Evolutionary conservation across 2,888 invertebrate genomes (phyloP).

Genomic region (Odontomyia ornata): DNA sequence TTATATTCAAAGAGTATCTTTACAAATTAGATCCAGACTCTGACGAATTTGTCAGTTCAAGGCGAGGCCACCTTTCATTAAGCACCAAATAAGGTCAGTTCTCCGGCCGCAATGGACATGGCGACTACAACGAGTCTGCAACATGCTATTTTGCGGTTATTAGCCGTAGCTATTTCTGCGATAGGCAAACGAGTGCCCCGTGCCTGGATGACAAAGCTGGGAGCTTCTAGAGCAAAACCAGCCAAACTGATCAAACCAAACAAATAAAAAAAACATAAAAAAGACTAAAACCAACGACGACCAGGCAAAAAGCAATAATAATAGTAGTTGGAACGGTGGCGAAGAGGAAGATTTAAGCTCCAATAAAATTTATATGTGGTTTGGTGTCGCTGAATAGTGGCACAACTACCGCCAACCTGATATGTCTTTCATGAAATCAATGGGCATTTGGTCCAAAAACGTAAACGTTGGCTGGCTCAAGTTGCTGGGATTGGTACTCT

Average conservation of each 20-base stretch:
- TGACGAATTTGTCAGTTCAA: constrained; percentile 26
- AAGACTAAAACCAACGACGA: background rate
- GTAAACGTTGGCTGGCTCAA: too few relatives aligned
- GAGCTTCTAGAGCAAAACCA: background rate
- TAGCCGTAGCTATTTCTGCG: constrained; percentile 6
- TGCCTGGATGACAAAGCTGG: background rate
- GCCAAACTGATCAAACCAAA: background rate
- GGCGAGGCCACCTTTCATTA: constrained; percentile 35
- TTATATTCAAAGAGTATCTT: too few relatives aligned
- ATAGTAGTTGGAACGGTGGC: background rate
- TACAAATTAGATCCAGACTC: constrained; percentile 4
- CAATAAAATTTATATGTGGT: constrained; percentile 12
- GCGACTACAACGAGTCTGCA: constrained; percentile 20
- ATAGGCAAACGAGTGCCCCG: background rate
- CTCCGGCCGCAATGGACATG: constrained; percentile 28
- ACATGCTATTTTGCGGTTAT: constrained; percentile 30
- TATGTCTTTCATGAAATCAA: background rate
- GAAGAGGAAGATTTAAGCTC: background rate
- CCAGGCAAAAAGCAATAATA: background rate
- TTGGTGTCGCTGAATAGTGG: background rate
- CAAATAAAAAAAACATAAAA: too few relatives aligned
- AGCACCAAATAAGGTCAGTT: constrained; percentile 38
- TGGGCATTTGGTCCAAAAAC: constrained; percentile 3
- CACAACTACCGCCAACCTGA: background rate
- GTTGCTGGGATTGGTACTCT: too few relatives aligned